Evolutionary conservation across 2,113 vertebrate species (phyloP).

Genomic region (Laterallus jamaicensis): DNA sequence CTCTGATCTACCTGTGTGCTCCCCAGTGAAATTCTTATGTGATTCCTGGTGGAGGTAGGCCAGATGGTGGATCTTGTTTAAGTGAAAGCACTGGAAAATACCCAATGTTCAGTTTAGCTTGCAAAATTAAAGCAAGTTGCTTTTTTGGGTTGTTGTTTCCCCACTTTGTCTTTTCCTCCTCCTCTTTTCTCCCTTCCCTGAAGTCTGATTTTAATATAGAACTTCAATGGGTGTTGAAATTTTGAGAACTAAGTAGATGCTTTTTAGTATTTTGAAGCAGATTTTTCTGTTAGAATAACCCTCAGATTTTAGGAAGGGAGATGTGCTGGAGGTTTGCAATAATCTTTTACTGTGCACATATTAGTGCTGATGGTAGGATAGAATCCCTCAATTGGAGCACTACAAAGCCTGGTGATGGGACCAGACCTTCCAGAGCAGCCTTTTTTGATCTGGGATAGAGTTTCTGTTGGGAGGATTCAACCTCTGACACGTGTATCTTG

Average conservation of each 20-base stretch:
- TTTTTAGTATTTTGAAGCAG: background rate
- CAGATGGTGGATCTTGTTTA: background rate
- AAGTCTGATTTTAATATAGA: background rate
- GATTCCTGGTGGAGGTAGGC: background rate
- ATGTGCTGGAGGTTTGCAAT: too few relatives aligned
- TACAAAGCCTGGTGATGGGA: background rate
- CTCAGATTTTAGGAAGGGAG: background rate
- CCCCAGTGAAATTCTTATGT: background rate
- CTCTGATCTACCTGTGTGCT: background rate
- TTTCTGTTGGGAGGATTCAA: background rate
- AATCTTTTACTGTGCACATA: background rate
- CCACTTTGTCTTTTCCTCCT: background rate
- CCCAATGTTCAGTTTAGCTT: background rate
- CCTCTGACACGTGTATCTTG: fast-evolving
- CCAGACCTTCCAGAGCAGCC: background rate
- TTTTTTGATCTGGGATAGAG: background rate
- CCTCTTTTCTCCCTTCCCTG: background rate
- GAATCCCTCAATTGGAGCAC: background rate
- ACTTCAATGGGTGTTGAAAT: background rate
- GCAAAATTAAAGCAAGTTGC: background rate
- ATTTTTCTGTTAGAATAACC: background rate
- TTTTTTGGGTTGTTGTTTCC: background rate
- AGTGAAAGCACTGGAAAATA: slow-evolving; percentile 2
- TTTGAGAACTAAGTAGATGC: background rate
- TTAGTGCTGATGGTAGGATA: background rate